Conservation (phyloP, 1,140 invertebrate genomes). For the Drosophila sproati region DNA sequence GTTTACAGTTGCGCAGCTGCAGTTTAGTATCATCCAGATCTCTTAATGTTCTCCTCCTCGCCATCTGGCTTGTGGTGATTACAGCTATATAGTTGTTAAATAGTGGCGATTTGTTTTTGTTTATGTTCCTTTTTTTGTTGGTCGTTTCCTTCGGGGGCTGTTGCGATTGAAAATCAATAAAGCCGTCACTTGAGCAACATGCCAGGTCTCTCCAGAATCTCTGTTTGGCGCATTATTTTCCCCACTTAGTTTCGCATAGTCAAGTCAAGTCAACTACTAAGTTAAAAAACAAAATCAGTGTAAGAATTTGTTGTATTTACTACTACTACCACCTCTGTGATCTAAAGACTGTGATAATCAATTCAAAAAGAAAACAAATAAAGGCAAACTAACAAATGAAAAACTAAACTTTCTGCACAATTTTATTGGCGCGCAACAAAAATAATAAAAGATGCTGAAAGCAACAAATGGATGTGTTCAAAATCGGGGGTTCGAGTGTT, state of each 20-base stretch:
- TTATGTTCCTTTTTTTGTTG: slow-evolving; percentile 6
- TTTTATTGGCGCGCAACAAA: slow-evolving; percentile 68
- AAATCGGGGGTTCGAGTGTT: slow-evolving; percentile 78
- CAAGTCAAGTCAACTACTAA: slow-evolving; percentile 2
- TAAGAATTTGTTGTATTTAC: slow-evolving; percentile 29
- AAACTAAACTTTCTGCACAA: slow-evolving; percentile 47
- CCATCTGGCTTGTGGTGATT: background rate
- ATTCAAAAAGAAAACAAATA: slow-evolving; percentile 53
- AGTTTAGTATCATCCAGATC: slow-evolving; percentile 27
- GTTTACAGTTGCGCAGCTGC: slow-evolving; percentile 32
- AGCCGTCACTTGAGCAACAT: slow-evolving; percentile 63
- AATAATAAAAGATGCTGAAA: slow-evolving; percentile 59
- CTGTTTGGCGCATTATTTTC: slow-evolving; percentile 13
- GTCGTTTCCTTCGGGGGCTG: slow-evolving; percentile 31
- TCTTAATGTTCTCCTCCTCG: slow-evolving; percentile 17
- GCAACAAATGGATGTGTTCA: slow-evolving; percentile 41
- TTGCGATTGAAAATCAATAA: slow-evolving; percentile 64
- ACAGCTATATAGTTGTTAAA: no score
- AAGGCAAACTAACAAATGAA: slow-evolving; percentile 59
- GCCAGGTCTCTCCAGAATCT: slow-evolving; percentile 23
- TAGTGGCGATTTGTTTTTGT: slow-evolving; percentile 19
- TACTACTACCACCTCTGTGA: slow-evolving; percentile 27
- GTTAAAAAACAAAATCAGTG: slow-evolving; percentile 22
- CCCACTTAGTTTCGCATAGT: slow-evolving; percentile 14
- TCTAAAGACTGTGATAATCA: slow-evolving; percentile 37